Conservation (phyloP, 2,888 invertebrate genomes). For the Pterobdella sp. region DNA sequence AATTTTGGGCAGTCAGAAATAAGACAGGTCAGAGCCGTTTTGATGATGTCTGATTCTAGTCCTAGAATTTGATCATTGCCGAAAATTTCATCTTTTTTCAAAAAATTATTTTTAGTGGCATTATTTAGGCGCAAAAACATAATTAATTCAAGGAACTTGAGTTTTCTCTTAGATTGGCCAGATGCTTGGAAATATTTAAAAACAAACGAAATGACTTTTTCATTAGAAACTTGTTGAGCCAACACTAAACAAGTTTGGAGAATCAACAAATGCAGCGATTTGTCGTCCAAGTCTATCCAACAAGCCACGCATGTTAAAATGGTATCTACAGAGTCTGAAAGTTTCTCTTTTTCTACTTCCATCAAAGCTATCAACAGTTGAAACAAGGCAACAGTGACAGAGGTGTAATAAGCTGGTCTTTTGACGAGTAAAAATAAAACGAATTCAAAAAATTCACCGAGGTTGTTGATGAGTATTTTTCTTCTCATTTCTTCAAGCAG, state of each 20-base stretch:
- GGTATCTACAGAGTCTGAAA: not conserved
- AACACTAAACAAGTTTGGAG: not conserved
- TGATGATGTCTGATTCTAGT: not conserved
- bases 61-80: not conserved
- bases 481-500: not conserved
- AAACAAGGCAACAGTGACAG: not conserved
- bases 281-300: not conserved
- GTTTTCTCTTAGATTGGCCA: not conserved
- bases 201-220: not conserved
- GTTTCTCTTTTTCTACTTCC: not conserved
- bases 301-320: not conserved
- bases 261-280: not conserved
- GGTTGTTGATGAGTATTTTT: not conserved
- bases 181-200: not conserved
- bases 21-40: not conserved
- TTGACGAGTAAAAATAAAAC: not conserved
- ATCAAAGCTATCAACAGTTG: not conserved
- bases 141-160: not conserved
- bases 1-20: not conserved
- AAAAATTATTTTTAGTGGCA: not conserved
- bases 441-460: not conserved
- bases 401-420: not conserved
- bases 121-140: not conserved
- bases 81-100: not conserved
- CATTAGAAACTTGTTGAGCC: not conserved